Percentiles rank a stretch among this genome's conserved stretches.
Evolutionary conservation across 2,797 vertebrate genomes (phyloP).

Genomic region (Poecile montanus): DNA sequence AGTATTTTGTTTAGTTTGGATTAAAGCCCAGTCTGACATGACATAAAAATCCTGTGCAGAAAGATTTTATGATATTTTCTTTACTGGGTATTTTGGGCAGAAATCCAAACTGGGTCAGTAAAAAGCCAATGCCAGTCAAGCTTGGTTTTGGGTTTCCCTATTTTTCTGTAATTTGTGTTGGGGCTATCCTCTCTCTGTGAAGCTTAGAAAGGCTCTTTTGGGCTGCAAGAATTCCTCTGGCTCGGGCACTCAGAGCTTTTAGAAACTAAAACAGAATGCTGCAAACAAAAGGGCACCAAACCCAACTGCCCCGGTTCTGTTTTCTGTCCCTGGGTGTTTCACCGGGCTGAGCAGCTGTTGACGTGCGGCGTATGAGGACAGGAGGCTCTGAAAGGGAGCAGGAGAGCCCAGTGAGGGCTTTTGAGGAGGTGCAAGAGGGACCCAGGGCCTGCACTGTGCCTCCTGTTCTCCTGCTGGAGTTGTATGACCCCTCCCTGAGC

Average conservation of each 20-base stretch:
- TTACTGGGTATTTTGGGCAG: neutral
- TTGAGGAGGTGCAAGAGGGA: neutral
- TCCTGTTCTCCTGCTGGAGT: neutral
- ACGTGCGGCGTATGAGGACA: neutral
- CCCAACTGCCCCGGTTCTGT: neutral
- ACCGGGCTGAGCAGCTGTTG: neutral
- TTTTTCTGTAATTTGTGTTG: neutral
- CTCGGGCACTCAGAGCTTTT: neutral
- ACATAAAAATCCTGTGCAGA: neutral
- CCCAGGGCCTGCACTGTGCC: neutral
- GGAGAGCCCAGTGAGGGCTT: neutral
- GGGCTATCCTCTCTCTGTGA: neutral
- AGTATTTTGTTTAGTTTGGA: neutral
- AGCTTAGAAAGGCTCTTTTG: neutral
- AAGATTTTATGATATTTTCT: neutral
- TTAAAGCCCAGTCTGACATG: neutral
- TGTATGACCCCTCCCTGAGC: neutral
- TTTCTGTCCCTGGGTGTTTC: neutral
- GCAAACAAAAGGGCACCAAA: neutral
- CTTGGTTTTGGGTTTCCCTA: neutral
- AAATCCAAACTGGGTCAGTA: neutral
- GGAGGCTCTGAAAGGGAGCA: neutral
- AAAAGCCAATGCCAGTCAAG: neutral
- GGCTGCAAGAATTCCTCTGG: neutral
- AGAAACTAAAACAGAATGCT: neutral